Base-by-base conservation (phyloP, 1,140 invertebrate species). In the Episyrphus balteatus region DNA sequence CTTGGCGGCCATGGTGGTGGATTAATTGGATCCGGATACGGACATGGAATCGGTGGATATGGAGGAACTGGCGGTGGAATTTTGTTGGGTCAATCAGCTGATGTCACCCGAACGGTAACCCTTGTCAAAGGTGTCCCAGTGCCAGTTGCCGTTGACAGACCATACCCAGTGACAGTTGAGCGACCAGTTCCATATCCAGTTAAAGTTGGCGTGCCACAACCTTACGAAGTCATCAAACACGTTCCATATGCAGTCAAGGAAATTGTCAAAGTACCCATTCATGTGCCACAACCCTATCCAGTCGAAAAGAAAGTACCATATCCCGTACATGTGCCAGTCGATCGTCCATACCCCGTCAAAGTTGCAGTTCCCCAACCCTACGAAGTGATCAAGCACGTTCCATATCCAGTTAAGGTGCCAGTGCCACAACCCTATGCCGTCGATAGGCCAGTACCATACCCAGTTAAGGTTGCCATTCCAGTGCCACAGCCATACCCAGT, bases 61-160 rank as follows among this genome's bases (percentile, higher is more conserved):
- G 49, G 55, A 46, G 32, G 60, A 38, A 44, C 33, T 33, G 51
- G 44, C 26, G 56, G 53, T 21, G 59, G 57, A 18, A 55, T 56
- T 21, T 46, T 68, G 62, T 63, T 73, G 73, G 51, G 75, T 73
- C 46, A 71, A 69, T 49, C 73, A 56, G 72, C 73, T 57, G 74
- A 80, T 54, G 74, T 82, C 51, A 73, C 81, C 55, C 86, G 81
- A 64, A 84, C 82, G 47, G 71, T 85, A 56, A 83, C 82, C 31
- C 69, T 85, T 15, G 75, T 81, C 38, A 86, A 86, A 65, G 80
- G 80, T 56, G 75, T 81, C 33, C 74, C 78, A 44, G 68, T 78
- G 44, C 77, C 79, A 42, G 76, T 78, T 47, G 75, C 80, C 46
- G 79, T 83, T 30, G 78, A 80, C 47, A 75, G 71, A 34, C 73